Evolutionary conservation across 2,113 vertebrate species (phyloP), one percentile per base, ranked within the genome.

Genomic region (Pungitius pungitius): DNA sequence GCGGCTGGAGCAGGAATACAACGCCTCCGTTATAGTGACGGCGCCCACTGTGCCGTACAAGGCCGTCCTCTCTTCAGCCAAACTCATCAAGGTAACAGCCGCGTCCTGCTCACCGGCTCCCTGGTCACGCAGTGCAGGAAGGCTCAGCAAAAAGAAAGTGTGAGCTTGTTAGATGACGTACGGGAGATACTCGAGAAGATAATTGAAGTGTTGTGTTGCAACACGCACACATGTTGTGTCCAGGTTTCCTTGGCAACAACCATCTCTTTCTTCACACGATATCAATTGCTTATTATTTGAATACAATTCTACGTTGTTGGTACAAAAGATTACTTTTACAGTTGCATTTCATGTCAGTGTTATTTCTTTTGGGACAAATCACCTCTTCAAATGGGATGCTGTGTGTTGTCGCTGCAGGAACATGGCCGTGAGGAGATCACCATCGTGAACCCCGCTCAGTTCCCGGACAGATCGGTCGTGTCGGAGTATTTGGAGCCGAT

Each of bases 21-120:
- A 99, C 37, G 94, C 95, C 71, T 96, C 95, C 18, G 96, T 99
- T 70, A 97, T 99, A 68, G 91, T 99, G 64, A 99, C 97, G 18
- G 93, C 95, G 0, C 97, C 97, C 59, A 99, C 97, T 0, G 98
- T 99, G 77, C 96, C 97, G 17, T 99, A 98, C 90, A 98, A 96
- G 91, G 97, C 97, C 7, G 14, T 95, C 66, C 94, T 99, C 85
- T 95, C 95, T 15, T 98, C 98, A 42, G 68, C 93, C 71, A 98
- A 96, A 88, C 91, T 98, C 90, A 98, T 97, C 90, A 99, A 99
- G 95, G 98, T 98, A 91, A 82, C 78, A 75, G 77, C 64, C 20
- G 5, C 10, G 55, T 56, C 51, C 60, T n/a, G 54, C 72, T 52
- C 14, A 1, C 47, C 73, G 42, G 69, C 71, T 52, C 55, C 40